Base-by-base conservation (phyloP, 1,140 invertebrate genomes). In the Neuroterus valhalla region DNA sequence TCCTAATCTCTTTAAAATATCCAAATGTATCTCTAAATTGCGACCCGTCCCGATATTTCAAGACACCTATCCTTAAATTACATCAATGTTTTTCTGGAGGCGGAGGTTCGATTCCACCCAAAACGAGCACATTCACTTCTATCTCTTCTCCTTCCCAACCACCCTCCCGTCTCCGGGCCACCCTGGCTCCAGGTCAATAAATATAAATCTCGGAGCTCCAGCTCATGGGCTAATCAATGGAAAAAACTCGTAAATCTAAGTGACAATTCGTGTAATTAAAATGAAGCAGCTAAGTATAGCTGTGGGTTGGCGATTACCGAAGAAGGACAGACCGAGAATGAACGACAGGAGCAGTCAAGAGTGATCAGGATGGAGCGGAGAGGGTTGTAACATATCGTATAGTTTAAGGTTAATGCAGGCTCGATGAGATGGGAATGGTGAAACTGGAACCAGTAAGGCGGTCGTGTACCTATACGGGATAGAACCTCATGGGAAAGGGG, bases 201-300 rank as follows among this genome's bases (percentile, higher is more conserved):
- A 76, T 76, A 80, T 81, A 82, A 82, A 81, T 81, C 77, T 78
- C 45, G 23, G 21, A 46, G 52, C 71, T 69, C 31, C 43, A 70
- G 31, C 46, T 23, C 50, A 62, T 4, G 42, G 74, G 69, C 74
- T 78, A 74, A 74, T 75, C 80, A 72, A 79, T 78, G 69, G 75
- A 83, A 84, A 83, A 80, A 77, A 78, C 71, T 82, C 80, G 76
- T 84, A 81, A 82, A 83, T 84, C 69, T 75, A 81, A 72, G 75
- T 76, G 82, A 83, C 84, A 82, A 85, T 87, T 82, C 77, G 76
- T 85, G 74, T 82, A 85, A 87, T 87, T 85, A 85, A 85, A 85
- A 85, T 84, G 76, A 82, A 84, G 78, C 79, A 80, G 82, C 78
- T 74, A 81, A 83, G 70, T 82, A 79, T 80, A 80, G 72, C 62